Percentiles rank a stretch among this genome's conserved stretches.
Conservation (phyloP, 2,888 invertebrate species). For the Meteorus colon region DNA sequence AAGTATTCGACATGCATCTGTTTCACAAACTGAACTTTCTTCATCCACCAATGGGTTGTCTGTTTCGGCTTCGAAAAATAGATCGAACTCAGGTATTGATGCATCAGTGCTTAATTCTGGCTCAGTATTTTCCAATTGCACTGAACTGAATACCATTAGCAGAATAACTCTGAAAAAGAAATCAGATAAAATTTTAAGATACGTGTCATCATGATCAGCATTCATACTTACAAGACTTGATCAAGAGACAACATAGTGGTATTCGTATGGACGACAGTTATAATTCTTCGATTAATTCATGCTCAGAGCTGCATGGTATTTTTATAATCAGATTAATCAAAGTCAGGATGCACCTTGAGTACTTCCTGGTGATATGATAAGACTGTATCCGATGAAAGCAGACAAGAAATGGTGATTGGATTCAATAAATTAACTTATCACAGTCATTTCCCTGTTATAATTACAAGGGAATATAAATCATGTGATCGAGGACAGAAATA, state of each 20-base stretch:
- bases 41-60: not conserved
- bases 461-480: no score
- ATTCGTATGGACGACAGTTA: not conserved
- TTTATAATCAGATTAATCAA: no score
- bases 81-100: not conserved
- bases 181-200: not conserved
- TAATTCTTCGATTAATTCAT: no score
- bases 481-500: no score
- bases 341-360: not conserved
- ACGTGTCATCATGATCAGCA: not conserved
- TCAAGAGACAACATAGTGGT: no score
- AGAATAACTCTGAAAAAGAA: conserved; percentile 18
- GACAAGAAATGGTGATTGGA: no score
- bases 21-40: not conserved
- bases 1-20: not conserved
- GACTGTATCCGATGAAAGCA: not conserved
- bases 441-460: no score
- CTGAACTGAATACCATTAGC: not conserved
- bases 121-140: not conserved
- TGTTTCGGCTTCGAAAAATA: not conserved
- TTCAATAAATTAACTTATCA: no score
- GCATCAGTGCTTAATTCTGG: not conserved
- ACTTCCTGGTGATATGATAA: not conserved
- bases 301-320: no score
- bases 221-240: conserved; percentile 11